Conservation (phyloP, 2,113 vertebrate genomes). For the Saguinus midas region DNA sequence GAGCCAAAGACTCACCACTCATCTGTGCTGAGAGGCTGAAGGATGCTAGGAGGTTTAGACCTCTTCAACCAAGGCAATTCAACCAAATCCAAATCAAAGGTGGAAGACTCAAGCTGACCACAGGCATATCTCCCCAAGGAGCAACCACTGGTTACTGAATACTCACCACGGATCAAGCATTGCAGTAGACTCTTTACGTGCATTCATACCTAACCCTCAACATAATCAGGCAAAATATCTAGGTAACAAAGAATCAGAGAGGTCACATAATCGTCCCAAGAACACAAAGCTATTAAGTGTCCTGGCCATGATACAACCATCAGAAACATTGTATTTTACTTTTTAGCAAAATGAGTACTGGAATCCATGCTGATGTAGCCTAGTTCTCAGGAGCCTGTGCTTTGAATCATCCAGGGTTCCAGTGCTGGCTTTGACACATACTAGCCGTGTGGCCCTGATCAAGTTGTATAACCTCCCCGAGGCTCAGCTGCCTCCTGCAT, state of each 20-base stretch:
- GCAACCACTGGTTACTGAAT: fast-evolving
- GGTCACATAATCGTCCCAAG: neutral
- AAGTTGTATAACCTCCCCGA: fast-evolving
- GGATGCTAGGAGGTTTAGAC: neutral
- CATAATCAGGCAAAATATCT: neutral
- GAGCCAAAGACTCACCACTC: neutral
- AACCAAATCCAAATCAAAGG: neutral
- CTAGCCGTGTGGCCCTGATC: too few species aligned
- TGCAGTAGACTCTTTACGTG: fast-evolving
- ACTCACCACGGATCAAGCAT: fast-evolving
- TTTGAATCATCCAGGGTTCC: fast-evolving
- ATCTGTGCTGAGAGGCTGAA: neutral
- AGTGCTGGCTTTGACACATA: neutral
- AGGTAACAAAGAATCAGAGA: neutral
- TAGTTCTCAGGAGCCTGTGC: neutral
- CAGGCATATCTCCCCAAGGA: fast-evolving
- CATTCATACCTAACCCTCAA: neutral
- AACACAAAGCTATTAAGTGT: neutral
- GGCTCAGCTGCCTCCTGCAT: neutral
- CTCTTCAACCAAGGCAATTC: neutral
- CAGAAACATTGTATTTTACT: neutral
- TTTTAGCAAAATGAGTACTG: neutral
- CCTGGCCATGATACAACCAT: neutral
- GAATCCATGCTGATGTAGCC: fast-evolving
- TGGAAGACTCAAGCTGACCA: fast-evolving